phyloP scores from a whole-genome alignment of 2,797 vertebrate species.

The Leptatherina wallacei region DNA sequence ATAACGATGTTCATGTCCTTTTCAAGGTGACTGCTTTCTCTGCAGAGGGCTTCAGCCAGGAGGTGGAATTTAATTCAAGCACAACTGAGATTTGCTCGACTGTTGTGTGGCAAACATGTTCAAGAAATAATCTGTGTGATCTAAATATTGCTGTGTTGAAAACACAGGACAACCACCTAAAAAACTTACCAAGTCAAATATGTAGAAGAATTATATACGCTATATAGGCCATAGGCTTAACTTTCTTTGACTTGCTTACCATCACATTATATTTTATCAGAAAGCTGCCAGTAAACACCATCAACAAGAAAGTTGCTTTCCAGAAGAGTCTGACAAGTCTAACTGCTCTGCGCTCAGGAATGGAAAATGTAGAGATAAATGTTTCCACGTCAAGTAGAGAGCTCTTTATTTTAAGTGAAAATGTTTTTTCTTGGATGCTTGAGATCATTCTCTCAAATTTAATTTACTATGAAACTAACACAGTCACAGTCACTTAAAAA shows the following conservation, averaged over 20 bases:
- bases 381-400: background rate
- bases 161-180: background rate
- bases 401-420: background rate
- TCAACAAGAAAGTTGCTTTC: background rate
- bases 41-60: conserved; percentile 27
- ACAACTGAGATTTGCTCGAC: conserved; percentile 2
- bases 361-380: background rate
- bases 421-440: background rate
- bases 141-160: conserved; percentile 14
- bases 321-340: background rate
- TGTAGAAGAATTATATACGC: background rate
- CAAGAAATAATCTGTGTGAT: conserved; percentile 5
- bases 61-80: conserved; percentile 28
- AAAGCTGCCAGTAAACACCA: background rate
- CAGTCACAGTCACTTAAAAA: background rate
- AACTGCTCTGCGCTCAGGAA: conserved; percentile 4
- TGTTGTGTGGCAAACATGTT: conserved; percentile 4
- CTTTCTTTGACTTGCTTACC: conserved; percentile 2
- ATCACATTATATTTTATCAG: conserved; percentile 4
- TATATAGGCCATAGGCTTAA: background rate
- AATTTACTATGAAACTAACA: background rate
- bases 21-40: conserved; percentile 74
- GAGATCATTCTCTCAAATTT: background rate
- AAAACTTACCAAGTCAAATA: background rate
- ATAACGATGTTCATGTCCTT: conserved; percentile 64